Evolutionary conservation across 2,797 vertebrate genomes (phyloP).

Genomic region (Acanthornis magna): DNA sequence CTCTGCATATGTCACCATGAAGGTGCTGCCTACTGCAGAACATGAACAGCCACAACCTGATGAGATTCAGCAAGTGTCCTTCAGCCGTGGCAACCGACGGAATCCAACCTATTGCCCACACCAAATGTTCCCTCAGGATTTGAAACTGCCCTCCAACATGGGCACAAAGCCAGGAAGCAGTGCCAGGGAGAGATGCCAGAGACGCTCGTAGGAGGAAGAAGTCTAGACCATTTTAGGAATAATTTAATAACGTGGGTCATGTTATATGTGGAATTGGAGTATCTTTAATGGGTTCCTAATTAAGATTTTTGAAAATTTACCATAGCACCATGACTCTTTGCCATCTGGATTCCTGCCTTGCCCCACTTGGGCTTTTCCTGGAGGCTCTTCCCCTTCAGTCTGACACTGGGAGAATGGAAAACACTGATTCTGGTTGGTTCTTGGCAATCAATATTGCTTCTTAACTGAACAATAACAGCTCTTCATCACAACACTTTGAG

Average conservation of each 20-base stretch:
- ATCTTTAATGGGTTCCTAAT: background rate
- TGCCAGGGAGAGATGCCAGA: background rate
- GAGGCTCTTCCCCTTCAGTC: background rate
- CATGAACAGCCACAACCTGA: fast-evolving
- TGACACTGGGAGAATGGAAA: background rate
- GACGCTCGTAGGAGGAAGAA: background rate
- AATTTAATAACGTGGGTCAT: background rate
- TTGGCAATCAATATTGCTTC: background rate
- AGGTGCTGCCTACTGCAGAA: background rate
- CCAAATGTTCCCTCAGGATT: fast-evolving
- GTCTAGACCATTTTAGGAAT: background rate
- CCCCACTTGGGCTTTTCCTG: background rate
- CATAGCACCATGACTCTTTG: background rate
- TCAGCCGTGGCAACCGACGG: fast-evolving
- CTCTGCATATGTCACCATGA: fast-evolving
- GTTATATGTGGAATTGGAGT: background rate
- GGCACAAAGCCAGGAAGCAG: background rate
- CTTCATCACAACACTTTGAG: background rate
- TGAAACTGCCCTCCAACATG: background rate
- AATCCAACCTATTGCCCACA: background rate
- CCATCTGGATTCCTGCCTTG: background rate
- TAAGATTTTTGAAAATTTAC: background rate
- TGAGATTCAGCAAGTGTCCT: background rate
- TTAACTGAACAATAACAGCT: background rate
- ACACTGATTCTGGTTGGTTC: background rate